Percentiles rank a stretch among this genome's conserved stretches.
Conservation (phyloP, 2,888 invertebrate genomes). For the Baccha elongata region DNA sequence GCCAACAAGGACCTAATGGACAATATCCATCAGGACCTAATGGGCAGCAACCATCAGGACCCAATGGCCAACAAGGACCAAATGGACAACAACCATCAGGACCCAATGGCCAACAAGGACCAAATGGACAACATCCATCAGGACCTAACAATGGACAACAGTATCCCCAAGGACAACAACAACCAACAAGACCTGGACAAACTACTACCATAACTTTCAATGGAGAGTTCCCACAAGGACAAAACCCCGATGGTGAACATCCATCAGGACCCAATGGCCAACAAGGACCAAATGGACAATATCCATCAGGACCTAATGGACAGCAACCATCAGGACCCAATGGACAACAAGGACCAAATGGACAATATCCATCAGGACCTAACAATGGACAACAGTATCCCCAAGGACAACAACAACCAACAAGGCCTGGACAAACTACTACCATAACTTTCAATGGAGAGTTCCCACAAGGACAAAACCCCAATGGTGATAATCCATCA, state of each 20-base stretch:
- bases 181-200: not conserved
- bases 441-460: not conserved
- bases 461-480: not conserved
- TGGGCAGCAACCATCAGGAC: not conserved
- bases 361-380: not conserved
- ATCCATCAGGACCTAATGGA: no score
- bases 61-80: not conserved
- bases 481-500: not conserved
- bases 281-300: not conserved
- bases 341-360: not conserved
- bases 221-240: no score
- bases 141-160: not conserved
- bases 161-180: not conserved
- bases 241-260: no score
- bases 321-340: not conserved
- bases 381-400: no score
- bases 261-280: not conserved
- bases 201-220: no score
- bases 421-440: no score
- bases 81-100: not conserved
- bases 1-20: not conserved
- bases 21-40: not conserved
- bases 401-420: no score
- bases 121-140: not conserved
- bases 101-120: not conserved